Base-by-base conservation (phyloP, 2,888 invertebrate genomes). In the Glaucopsyche alexis region DNA sequence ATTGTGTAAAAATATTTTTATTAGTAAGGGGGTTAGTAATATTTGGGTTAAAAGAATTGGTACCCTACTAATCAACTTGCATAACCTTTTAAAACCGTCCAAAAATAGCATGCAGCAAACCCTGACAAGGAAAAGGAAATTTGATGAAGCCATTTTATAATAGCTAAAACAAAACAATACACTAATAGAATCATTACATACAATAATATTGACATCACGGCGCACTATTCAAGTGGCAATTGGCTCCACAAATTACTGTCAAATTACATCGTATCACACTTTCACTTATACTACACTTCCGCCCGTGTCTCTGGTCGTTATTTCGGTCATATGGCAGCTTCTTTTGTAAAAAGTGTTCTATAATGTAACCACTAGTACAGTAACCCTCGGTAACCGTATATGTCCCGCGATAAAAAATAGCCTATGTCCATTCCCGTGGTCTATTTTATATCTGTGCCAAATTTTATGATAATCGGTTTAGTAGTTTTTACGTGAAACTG, bases 141-240 rank as follows among this genome's bases (percentile, higher is more conserved):
- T 29, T 13, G 47, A 13, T 4, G 13, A 13, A 11, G 13, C 42
- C 8, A 47, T 47, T 13, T 11, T 47, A 55, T 19, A 19, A 55
- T 55, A 11, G 60, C 4, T 29, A 29, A 29, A 29, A 16, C 4
- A 16, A 16, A 67, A 16, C 60, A 29, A 60, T 60, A 60, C 45
- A 45, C 42, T 42, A 67, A 67, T 67, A 45, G 45, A 42, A 67
- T 67, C 67, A 67, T 67, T 67, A 67, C 19, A 60, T 11, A 47
- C 29, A 60, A 60, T 14, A 60, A 60, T 60, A 60, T 60, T 60
- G 60, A 60, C 60, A 60, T 29, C 60, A 60, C 60, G 42, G 60
- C 29, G 29, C 60, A 29, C 29, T 2, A 0, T 29, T 60, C 60
- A 14, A 13, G 29, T 29, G 29, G 60, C 29, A 19, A 55, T 55